Evolutionary conservation across 2,888 invertebrate species (phyloP).

Genomic region (Caenorhabditis angaria): DNA sequence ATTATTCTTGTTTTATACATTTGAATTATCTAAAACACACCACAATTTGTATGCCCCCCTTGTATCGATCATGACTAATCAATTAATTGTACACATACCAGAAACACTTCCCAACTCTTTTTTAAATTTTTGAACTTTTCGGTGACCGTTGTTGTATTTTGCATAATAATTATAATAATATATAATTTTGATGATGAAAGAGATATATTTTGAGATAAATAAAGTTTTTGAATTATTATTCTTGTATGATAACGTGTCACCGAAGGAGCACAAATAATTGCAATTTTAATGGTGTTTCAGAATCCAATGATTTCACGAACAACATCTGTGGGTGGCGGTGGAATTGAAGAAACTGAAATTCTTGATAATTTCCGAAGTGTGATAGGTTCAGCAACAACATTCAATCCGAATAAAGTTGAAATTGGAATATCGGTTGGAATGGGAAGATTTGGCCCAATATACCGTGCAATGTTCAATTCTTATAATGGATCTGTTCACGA

Average conservation of each 20-base stretch:
- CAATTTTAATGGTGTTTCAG: no score
- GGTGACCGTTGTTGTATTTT: constrained; percentile 37
- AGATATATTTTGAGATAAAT: constrained; percentile 13
- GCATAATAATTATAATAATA: constrained; percentile 2
- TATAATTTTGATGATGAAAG: constrained; percentile 16
- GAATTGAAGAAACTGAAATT: background rate
- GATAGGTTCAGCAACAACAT: constrained; percentile 26
- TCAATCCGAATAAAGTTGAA: constrained; percentile 37
- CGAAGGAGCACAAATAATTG: constrained; percentile 20
- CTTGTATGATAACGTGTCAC: constrained; percentile 27
- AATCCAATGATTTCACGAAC: constrained; percentile 28
- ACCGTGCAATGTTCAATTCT: constrained; percentile 42
- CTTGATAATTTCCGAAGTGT: constrained; percentile 20
- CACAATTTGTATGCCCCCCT: constrained; percentile 3
- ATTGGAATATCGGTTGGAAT: constrained; percentile 36
- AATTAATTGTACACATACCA: background rate
- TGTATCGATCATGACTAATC: background rate
- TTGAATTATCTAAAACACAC: background rate
- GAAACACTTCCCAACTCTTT: background rate
- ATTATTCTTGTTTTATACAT: constrained; percentile 10
- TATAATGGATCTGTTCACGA: constrained; percentile 42
- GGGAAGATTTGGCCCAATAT: constrained; percentile 40
- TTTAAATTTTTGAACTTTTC: constrained; percentile 20
- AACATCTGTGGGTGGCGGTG: constrained; percentile 16
- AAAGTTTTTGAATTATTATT: constrained; percentile 16